Evolutionary conservation across 2,797 vertebrate genomes (phyloP), one percentile per base, ranked within the genome.

Genomic region (Anguilla anguilla): DNA sequence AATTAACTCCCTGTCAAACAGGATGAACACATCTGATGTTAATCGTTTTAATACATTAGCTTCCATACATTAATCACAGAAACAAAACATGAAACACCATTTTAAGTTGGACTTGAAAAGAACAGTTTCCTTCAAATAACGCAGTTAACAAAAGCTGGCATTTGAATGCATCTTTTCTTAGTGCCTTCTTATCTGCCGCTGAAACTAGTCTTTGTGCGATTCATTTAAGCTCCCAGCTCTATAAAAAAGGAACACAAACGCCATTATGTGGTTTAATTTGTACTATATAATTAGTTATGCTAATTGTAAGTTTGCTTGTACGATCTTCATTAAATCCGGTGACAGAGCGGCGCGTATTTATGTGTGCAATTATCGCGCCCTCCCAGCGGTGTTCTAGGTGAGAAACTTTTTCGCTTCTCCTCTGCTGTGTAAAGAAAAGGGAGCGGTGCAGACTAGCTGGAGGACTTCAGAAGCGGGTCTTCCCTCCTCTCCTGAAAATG

Each of bases 71-170:
- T 17, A 79, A 79, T 79, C 15, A 79, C 43, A 43, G 74, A 39
- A 79, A 79, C 74, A 79, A 79, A 79, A 79, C 74, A 79, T 43
- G 39, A 79, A 79, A 79, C 17, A 79, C 15, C 69, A 79, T 43
- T 79, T 67, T 46, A 79, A 79, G 74, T 79, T 39, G 17, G 39
- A 79, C 39, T 79, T 19, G 43, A 46, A 79, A 79, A 19, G 74
- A 79, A 46, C 31, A 7, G 31, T 79, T 79, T 79, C 74, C 17
- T 46, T 46, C 17, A 46, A 79, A 43, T 46, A 43, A 43, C 43
- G 35, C 13, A 46, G 74, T 22, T 46, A 79, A 39, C 35, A 79
- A 79, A 79, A 79, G 74, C 31, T 79, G 43, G 3, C 28, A 79
- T 79, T 79, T 79, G 0, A 77, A 77, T 43, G 74, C 15, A 79